phyloP scores from a whole-genome alignment of 2,797 vertebrate species.

The Morelia viridis region DNA sequence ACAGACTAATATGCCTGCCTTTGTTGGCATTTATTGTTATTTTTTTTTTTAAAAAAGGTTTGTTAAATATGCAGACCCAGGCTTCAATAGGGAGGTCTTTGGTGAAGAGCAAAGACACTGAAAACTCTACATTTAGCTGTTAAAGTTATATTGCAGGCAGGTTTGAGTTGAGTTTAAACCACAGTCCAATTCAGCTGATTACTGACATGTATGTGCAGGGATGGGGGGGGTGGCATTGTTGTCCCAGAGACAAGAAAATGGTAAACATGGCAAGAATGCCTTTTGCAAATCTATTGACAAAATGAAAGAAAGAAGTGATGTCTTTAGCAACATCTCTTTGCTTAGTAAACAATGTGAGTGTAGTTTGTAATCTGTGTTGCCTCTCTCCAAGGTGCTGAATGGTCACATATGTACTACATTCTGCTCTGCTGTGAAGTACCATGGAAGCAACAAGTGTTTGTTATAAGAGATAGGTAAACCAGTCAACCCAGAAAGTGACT shows the following conservation, averaged over 20 bases:
- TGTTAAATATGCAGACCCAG: not conserved
- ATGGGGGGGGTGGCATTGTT: not conserved
- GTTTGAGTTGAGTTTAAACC: not conserved
- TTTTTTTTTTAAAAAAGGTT: not conserved
- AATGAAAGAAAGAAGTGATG: not conserved
- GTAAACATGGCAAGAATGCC: not conserved
- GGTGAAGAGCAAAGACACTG: not conserved
- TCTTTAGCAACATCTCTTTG: not conserved
- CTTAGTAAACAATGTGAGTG: not conserved
- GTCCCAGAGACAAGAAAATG: not conserved
- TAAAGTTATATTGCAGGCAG: not conserved
- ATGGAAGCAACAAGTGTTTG: not conserved
- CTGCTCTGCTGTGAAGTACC: not conserved
- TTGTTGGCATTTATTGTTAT: not conserved
- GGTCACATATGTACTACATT: no score
- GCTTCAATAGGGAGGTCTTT: not conserved
- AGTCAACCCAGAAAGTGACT: not conserved
- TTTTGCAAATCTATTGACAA: not conserved
- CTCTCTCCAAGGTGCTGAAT: slow-evolving; percentile 17
- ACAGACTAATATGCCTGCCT: not conserved
- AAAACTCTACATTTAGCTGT: not conserved
- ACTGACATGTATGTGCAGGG: not conserved
- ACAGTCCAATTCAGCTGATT: not conserved
- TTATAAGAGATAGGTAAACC: not conserved
- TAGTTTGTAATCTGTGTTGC: not conserved